Evolutionary conservation across 2,113 vertebrate species (phyloP).

Genomic region (Telmatochromis sp.): DNA sequence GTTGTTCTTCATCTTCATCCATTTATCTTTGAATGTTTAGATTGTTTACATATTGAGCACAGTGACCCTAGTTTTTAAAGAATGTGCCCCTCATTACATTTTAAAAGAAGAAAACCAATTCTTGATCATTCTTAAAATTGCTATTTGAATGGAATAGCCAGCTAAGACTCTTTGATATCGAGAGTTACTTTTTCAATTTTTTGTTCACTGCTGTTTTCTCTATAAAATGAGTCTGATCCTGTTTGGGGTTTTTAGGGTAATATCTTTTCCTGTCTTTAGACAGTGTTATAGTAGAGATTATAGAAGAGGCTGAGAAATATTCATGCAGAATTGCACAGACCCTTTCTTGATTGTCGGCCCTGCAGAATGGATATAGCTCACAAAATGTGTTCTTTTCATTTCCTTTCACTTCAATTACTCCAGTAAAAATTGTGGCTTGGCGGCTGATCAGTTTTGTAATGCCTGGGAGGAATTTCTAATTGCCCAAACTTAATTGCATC

Average conservation of each 20-base stretch:
- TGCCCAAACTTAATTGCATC: conserved; percentile 33
- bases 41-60: neutral
- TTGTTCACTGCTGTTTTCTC: neutral
- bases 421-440: conserved; percentile 5
- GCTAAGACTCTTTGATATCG: neutral
- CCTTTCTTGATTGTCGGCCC: neutral
- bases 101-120: neutral
- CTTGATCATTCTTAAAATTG: neutral
- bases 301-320: neutral
- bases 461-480: conserved; percentile 32
- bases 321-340: neutral
- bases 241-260: neutral
- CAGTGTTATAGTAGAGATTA: neutral
- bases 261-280: neutral
- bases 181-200: neutral
- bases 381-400: conserved; percentile 8
- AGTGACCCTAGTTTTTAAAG: neutral
- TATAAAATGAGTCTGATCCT: neutral
- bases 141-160: neutral
- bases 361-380: neutral
- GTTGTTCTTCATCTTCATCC: neutral
- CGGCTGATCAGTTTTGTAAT: conserved; percentile 21
- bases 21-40: neutral
- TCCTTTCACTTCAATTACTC: neutral
- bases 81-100: neutral